Conservation (phyloP, 2,888 invertebrate genomes). For the Archips crataeganus region DNA sequence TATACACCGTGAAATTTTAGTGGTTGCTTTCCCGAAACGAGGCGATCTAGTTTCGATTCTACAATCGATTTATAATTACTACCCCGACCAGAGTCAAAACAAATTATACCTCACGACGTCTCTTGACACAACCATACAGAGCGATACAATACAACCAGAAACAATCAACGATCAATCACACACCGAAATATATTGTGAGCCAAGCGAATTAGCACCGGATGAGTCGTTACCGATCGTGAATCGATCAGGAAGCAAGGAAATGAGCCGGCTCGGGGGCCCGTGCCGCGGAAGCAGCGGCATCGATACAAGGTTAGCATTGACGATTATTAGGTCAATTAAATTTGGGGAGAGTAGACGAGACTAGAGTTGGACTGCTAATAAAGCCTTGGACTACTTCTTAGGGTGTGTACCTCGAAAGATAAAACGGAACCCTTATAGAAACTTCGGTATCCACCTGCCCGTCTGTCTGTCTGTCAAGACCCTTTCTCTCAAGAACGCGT, state of each 20-base stretch:
- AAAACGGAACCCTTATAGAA: too few relatives aligned
- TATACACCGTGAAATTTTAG: too few relatives aligned
- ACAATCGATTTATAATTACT: too few relatives aligned
- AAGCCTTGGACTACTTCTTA: too few relatives aligned
- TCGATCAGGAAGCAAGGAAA: constrained; percentile 46
- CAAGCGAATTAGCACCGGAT: constrained; percentile 47
- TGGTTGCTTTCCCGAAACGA: too few relatives aligned
- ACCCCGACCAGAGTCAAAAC: too few relatives aligned
- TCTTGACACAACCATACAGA: not conserved
- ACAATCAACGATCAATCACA: constrained; percentile 25
- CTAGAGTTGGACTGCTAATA: not conserved
- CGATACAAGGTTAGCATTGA: constrained; percentile 35
- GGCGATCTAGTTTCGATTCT: too few relatives aligned
- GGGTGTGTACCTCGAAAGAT: too few relatives aligned
- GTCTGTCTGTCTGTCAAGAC: too few relatives aligned
- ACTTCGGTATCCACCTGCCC: too few relatives aligned
- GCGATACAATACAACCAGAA: constrained; percentile 11
- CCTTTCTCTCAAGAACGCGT: too few relatives aligned
- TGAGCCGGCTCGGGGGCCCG: constrained; percentile 44
- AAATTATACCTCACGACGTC: not conserved
- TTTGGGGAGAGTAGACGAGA: not conserved
- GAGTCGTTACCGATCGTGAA: constrained; percentile 37
- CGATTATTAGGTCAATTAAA: constrained; percentile 27
- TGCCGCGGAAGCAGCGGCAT: constrained; percentile 42
- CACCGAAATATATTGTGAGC: constrained; percentile 34